Evolutionary conservation across 92 coral and sea anemone genomes (phyloP).

Genomic region (Zoanthus solanderi): DNA sequence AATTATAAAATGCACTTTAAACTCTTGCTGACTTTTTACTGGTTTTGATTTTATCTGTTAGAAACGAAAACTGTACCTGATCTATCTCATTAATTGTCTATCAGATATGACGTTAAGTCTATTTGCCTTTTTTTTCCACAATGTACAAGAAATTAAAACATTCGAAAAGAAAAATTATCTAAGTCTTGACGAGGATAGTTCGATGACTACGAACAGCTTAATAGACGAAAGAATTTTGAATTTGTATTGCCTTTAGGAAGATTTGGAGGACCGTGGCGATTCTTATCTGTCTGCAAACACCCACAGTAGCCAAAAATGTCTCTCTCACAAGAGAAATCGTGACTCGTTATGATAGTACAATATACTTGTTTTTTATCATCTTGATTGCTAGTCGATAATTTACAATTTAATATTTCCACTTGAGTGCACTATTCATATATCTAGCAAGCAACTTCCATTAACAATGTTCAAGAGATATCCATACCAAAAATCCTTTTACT

Average conservation of each 20-base stretch:
- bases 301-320: constrained; percentile 29
- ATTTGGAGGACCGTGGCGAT: constrained; percentile 8
- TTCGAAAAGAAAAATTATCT: neutral
- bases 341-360: neutral
- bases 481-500: neutral
- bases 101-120: neutral
- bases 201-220: neutral
- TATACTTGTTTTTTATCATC: constrained; percentile 1
- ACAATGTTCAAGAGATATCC: neutral
- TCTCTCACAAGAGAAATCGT: neutral
- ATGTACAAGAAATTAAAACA: neutral
- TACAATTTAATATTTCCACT: constrained; percentile 13
- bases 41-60: neutral
- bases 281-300: neutral
- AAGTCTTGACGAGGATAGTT: neutral
- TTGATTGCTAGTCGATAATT: neutral
- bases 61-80: neutral
- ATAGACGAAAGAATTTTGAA: neutral
- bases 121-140: neutral
- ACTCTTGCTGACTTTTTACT: neutral
- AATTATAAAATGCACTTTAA: neutral
- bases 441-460: neutral
- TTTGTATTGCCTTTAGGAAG: constrained; percentile 28
- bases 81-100: neutral
- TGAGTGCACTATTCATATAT: constrained; percentile 3